Percentiles rank a stretch among this genome's conserved stretches.
These are phyloP conservation scores for Delphinus delphis DNA, from an alignment of 2,113 vertebrate genomes.

Conservation along the genomic window DNA sequence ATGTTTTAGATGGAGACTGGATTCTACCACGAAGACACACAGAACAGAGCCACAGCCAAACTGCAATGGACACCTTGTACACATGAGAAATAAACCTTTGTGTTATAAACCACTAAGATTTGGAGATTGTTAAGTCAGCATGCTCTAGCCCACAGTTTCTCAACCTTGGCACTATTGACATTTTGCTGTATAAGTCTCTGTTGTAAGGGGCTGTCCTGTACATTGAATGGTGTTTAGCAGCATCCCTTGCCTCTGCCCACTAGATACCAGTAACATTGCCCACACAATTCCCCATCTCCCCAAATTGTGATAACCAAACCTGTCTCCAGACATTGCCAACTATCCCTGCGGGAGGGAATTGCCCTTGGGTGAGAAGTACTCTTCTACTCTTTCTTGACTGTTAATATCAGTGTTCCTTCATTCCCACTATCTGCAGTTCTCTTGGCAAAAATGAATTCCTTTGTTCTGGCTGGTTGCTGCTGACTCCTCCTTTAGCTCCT, in stretches of 20 bases:
- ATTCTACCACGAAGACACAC: neutral
- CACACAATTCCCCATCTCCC: fast-evolving
- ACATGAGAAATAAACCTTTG: neutral
- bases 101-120: neutral
- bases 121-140: neutral
- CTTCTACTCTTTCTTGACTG: neutral
- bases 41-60: neutral
- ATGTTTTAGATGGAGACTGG: neutral
- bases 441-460: neutral
- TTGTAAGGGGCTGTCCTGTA: neutral
- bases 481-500: neutral
- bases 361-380: neutral
- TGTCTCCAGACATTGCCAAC: neutral
- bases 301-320: neutral
- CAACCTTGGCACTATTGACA: neutral
- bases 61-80: neutral
- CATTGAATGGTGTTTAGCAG: neutral
- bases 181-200: neutral
- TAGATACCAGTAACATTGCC: fast-evolving
- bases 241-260: neutral
- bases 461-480: neutral
- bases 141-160: neutral
- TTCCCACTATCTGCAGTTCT: neutral
- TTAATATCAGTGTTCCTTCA: neutral
- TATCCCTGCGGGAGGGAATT: neutral